A percentile compares a stretch with the other conserved stretches of the same genome.
These are phyloP conservation scores for Cyclura pinguis DNA, from an alignment of 2,797 vertebrate genomes.

Conservation along the genomic window DNA sequence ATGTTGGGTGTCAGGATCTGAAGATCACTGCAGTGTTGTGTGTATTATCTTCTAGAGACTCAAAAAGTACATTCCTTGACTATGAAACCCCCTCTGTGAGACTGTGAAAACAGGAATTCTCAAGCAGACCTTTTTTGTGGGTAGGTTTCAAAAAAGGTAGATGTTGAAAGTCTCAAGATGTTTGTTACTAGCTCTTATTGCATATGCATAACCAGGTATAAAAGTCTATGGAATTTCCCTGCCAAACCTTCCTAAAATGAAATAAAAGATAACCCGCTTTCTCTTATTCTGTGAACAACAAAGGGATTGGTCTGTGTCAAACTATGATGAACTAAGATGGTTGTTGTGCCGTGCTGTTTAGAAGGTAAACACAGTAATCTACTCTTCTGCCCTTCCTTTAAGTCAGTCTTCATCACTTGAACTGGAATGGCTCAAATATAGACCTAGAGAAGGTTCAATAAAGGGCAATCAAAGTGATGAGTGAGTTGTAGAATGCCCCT, in stretches of 20 bases:
- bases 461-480: neutral
- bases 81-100: neutral
- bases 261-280: neutral
- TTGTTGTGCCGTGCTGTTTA: neutral
- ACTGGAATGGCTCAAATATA: neutral
- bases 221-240: neutral
- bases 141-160: neutral
- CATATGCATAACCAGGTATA: neutral
- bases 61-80: neutral
- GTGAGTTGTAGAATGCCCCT: neutral
- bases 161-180: neutral
- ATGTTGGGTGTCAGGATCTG: neutral
- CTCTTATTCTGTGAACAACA: neutral
- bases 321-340: neutral
- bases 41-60: neutral
- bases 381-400: neutral
- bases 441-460: neutral
- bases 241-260: neutral
- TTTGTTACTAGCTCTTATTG: neutral
- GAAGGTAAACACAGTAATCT: constrained; percentile 10
- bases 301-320: neutral
- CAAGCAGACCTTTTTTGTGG: neutral
- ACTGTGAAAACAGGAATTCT: neutral
- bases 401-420: neutral
- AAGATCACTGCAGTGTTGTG: neutral